Base-by-base conservation (phyloP, 1,140 invertebrate species). In the Drosophila oshimai region DNA sequence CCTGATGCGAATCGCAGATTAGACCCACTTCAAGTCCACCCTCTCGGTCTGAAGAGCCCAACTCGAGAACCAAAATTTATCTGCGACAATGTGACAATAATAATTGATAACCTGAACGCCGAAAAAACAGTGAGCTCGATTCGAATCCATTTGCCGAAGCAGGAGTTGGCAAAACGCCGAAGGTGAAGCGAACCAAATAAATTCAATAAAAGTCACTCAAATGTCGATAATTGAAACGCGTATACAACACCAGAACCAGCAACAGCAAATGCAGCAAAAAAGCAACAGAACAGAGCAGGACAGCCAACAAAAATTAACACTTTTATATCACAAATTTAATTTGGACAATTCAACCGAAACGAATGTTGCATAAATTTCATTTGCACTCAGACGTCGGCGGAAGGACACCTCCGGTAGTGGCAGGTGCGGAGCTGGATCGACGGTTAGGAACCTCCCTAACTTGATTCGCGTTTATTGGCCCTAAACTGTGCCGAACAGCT, bases 131-230 rank as follows among this genome's bases (percentile, higher is more conserved):
- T 29, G 20, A 26, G 2, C 10, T 34, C 15, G 37, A 36, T 57
- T 60, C 24, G 18, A 55, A 20, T 60, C 37, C 15, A 58, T 60
- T 42, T 7, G 26, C 17, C 12, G 15, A 20, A 33, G 13, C 28
- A 7, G 13, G 10, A 17, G 22, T 33, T 51, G 0, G 15, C 22
- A 12, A 58, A 28, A 18, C 33, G 46, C 41, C 20, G 45, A 33
- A 44, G 49, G 36, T 22, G 55, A 53, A 55, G 53, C 57, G 42
- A n/a, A 24, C 34, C 37, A 75, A 64, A 86, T 79, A 79, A 78
- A 84, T 84, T 78, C 47, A 75, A 72, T 84, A 72, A 78, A 84
- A 72, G 55, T 57, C 79, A 84, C 57, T 84, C 60, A 79, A 84
- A 61, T 69, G 80, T 72, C 80, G 68, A 84, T 75, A 79, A 72